These are phyloP conservation scores for Ophioninae sp. DNA, from an alignment of 2,888 invertebrate species.

Conservation along the genomic window DNA sequence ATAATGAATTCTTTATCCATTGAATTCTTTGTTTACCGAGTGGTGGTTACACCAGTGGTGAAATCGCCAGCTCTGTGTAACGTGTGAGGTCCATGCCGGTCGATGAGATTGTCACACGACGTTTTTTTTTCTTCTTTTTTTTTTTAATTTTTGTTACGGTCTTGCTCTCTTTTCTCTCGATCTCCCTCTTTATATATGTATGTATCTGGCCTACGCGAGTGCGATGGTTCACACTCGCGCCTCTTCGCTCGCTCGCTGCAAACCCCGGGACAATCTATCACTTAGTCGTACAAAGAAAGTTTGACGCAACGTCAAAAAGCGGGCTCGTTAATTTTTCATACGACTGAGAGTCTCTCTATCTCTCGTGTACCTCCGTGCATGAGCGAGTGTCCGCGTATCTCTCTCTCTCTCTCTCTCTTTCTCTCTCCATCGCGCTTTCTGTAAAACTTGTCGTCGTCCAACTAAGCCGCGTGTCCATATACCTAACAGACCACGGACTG, in stretches of 20 bases:
- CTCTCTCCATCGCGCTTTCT: constrained; percentile 5
- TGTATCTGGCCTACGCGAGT: background rate
- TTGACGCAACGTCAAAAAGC: constrained; percentile 76
- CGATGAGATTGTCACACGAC: constrained; percentile 47
- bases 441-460: constrained; percentile 57
- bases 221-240: constrained; percentile 14
- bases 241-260: constrained; percentile 42
- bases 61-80: constrained; percentile 28
- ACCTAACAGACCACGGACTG: constrained; percentile 40
- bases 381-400: constrained; percentile 10
- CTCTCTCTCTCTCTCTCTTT: constrained; percentile 30
- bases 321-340: constrained; percentile 77
- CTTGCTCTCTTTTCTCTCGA: constrained; percentile 6
- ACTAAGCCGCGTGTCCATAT: constrained; percentile 52
- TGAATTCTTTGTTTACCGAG: constrained; percentile 33
- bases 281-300: constrained; percentile 74
- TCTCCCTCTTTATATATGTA: constrained; percentile 3
- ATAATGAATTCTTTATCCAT: constrained; percentile 19
- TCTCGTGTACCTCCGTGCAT: constrained; percentile 8
- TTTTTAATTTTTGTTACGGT: constrained; percentile 3
- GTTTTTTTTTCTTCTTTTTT: constrained; percentile 49
- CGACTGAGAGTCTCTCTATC: constrained; percentile 61
- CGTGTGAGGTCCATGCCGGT: constrained; percentile 46
- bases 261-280: constrained; percentile 73
- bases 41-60: constrained; percentile 18